These are phyloP conservation scores for Rhinophrynus dorsalis DNA, from an alignment of 2,797 vertebrate species.

Conservation along the genomic window DNA sequence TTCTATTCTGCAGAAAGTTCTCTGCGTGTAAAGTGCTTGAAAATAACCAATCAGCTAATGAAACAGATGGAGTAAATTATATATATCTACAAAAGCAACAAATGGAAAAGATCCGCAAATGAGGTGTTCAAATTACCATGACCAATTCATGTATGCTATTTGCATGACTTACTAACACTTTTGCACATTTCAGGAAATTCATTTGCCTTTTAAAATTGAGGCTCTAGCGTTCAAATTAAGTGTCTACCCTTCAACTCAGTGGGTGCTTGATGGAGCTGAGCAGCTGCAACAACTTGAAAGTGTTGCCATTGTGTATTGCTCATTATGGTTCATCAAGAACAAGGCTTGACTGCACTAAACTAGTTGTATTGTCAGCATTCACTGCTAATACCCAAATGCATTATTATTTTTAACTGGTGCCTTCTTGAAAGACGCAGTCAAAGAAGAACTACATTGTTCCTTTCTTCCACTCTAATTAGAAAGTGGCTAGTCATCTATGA, in stretches of 20 bases:
- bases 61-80: slow-evolving; percentile 15
- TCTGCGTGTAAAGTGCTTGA: background rate
- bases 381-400: background rate
- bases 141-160: slow-evolving; percentile 26
- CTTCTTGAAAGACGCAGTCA: background rate
- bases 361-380: slow-evolving; percentile 34
- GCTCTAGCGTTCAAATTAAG: slow-evolving; percentile 51
- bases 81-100: slow-evolving; percentile 3
- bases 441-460: background rate
- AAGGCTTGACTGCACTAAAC: slow-evolving; percentile 51
- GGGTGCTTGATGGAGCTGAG: slow-evolving; percentile 57
- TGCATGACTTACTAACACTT: slow-evolving; percentile 50
- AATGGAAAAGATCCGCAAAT: slow-evolving; percentile 32
- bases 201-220: slow-evolving; percentile 54
- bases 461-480: background rate
- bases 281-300: slow-evolving; percentile 63
- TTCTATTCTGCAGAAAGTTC: background rate
- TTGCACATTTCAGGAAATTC: slow-evolving; percentile 54
- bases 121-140: slow-evolving; percentile 41
- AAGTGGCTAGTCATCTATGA: background rate
- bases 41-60: background rate
- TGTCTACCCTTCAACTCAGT: slow-evolving; percentile 61
- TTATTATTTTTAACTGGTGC: too few relatives aligned
- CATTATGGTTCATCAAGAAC: slow-evolving; percentile 52
- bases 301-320: slow-evolving; percentile 53